A percentile compares a stretch with the other conserved stretches of the same genome.
Evolutionary conservation across 1,140 invertebrate genomes (phyloP).

Genomic region (Nephila pilipes): DNA sequence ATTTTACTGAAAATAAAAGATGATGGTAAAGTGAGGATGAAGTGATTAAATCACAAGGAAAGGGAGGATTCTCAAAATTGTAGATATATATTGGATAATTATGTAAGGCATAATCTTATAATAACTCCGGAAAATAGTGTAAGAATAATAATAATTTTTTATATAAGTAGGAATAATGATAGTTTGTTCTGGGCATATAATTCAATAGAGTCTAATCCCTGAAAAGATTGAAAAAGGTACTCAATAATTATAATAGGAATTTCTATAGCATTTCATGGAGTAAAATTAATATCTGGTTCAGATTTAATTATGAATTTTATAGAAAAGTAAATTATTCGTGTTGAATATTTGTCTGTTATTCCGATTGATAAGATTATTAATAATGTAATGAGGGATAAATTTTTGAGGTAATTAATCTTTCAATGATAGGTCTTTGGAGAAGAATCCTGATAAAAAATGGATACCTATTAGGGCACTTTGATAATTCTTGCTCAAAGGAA

Average conservation of each 20-base stretch:
- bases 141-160: background rate
- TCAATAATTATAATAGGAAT: background rate
- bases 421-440: background rate
- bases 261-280: background rate
- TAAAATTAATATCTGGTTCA: background rate
- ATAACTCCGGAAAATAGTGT: background rate
- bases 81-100: background rate
- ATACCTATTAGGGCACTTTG: background rate
- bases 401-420: background rate
- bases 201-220: no score
- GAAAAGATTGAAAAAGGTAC: no score
- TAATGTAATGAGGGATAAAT: background rate
- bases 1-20: background rate
- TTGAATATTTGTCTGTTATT: background rate
- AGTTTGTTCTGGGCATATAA: background rate
- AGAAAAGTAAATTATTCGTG: background rate
- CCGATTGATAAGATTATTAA: slow-evolving; percentile 1
- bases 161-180: background rate
- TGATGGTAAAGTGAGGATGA: background rate
- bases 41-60: background rate
- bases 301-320: background rate
- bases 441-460: slow-evolving; percentile 15
- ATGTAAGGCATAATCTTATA: background rate
- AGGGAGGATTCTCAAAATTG: background rate
- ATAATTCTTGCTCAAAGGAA: background rate